Evolutionary conservation across 2,113 vertebrate species (phyloP).

Genomic region (Aspiorhynchus laticeps): DNA sequence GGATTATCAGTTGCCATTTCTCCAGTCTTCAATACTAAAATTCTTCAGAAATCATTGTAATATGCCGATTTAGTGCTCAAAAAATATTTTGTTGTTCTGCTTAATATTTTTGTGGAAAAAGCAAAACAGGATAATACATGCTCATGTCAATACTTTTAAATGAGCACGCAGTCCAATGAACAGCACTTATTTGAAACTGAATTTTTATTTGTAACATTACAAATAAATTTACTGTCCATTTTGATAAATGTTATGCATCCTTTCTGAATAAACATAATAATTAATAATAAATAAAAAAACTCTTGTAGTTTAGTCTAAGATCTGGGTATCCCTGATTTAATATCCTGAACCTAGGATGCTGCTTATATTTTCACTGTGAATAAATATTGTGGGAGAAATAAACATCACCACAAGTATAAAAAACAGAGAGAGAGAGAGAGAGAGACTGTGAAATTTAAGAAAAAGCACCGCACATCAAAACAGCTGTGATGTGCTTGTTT

Average conservation of each 20-base stretch:
- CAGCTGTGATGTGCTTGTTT: slow-evolving; percentile 25
- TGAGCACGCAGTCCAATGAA: background rate
- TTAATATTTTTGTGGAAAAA: background rate
- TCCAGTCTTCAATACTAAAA: background rate
- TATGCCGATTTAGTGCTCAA: background rate
- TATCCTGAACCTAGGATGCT: background rate
- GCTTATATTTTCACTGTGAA: background rate
- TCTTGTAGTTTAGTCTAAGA: background rate
- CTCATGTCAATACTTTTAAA: background rate
- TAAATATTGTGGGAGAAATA: background rate
- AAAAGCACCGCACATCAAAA: background rate
- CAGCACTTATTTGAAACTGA: background rate
- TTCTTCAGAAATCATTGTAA: background rate
- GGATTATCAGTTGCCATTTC: background rate
- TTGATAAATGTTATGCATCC: background rate
- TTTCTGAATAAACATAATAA: background rate
- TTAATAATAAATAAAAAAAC: too few relatives aligned
- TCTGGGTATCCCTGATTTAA: background rate
- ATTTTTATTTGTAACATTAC: background rate
- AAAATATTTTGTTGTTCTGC: background rate
- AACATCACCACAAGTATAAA: background rate
- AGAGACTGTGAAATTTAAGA: background rate
- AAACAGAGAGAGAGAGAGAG: background rate
- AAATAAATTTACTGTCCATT: background rate
- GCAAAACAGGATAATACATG: background rate